These are phyloP conservation scores for Yponomeuta evonymella DNA, from an alignment of 2,888 invertebrate genomes.

Conservation along the genomic window DNA sequence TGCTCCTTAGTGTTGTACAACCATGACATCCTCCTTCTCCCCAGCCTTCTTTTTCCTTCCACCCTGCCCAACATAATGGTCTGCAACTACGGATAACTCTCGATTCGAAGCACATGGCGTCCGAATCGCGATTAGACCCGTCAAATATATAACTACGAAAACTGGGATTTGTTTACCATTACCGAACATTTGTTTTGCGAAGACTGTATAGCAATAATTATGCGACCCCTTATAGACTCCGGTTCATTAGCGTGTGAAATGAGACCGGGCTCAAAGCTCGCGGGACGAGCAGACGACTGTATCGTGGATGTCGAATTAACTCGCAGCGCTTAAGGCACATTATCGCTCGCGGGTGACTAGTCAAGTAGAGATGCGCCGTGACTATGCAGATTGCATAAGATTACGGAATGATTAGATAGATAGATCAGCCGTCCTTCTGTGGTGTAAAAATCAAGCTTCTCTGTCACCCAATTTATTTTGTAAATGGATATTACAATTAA, in stretches of 20 bases:
- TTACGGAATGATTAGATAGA: neutral
- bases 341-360: neutral
- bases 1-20: no score
- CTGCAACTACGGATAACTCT: no score
- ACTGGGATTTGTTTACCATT: neutral
- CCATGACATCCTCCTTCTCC: no score
- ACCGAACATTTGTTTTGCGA: neutral
- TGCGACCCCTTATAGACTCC: neutral
- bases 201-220: neutral
- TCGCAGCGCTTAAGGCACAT: neutral
- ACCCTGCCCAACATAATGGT: no score
- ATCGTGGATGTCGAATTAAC: constrained; percentile 5
- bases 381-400: neutral
- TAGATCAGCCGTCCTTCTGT: no score
- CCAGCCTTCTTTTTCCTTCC: no score
- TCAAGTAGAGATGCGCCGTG: neutral
- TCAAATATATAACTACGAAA: no score
- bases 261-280: constrained; percentile 7
- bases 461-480: no score
- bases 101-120: no score
- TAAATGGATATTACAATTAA: no score
- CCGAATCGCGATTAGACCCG: no score
- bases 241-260: constrained; percentile 14
- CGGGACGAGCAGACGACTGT: neutral
- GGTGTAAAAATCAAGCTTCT: no score